These are phyloP conservation scores for Ostrea edulis DNA, from an alignment of 1,140 invertebrate species.

Conservation along the genomic window DNA sequence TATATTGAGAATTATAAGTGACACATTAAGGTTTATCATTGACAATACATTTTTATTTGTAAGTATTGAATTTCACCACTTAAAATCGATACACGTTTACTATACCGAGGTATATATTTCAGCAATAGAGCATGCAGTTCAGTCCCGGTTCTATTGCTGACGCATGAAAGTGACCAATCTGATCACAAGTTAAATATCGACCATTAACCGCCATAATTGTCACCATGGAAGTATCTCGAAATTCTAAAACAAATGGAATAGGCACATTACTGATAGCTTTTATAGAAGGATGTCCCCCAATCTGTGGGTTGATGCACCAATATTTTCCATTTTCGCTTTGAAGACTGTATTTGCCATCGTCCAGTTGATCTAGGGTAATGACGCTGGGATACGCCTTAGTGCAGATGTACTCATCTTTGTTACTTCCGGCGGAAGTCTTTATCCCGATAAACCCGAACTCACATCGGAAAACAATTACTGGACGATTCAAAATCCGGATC, in stretches of 20 bases:
- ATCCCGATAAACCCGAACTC: conserved; percentile 97
- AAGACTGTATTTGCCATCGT: conserved; percentile 92
- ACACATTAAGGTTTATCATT: too few species aligned
- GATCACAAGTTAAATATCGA: conserved; percentile 82
- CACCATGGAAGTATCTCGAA: conserved; percentile 93
- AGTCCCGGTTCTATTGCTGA: not conserved
- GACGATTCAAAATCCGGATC: conserved; percentile 82
- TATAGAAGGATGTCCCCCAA: conserved; percentile 87
- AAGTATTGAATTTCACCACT: too few species aligned
- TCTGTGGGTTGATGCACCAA: conserved; percentile 80
- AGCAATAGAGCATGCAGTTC: conserved; percentile 29
- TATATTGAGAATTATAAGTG: too few species aligned
- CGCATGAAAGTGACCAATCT: conserved; percentile 38
- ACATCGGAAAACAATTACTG: conserved; percentile 94
- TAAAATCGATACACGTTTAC: too few species aligned
- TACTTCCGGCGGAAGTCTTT: conserved; percentile 82
- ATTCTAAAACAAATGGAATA: conserved; percentile 93
- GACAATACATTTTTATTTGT: too few species aligned
- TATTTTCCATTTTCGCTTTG: conserved; percentile 96
- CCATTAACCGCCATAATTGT: conserved; percentile 90
- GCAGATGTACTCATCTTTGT: conserved; percentile 91
- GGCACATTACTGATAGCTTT: conserved; percentile 90
- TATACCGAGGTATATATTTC: not conserved
- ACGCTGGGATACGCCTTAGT: conserved; percentile 97
- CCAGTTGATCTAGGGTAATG: conserved; percentile 89